Evolutionary conservation across 2,113 vertebrate species (phyloP), one percentile per base, ranked within the genome.

Genomic region (Raja brachyura): DNA sequence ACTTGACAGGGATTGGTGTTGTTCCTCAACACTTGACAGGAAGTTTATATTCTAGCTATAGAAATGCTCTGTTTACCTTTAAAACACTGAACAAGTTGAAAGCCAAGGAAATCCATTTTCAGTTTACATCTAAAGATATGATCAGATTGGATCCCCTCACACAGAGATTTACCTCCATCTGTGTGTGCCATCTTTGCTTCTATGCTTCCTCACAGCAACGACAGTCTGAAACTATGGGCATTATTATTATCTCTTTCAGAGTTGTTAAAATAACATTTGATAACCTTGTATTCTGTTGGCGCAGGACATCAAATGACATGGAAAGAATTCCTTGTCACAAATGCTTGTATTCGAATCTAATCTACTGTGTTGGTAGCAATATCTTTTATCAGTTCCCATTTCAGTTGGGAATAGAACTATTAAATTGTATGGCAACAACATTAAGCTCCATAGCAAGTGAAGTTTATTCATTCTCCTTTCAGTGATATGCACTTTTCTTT

Each of bases 401-500:
- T 90, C 86, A 90, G n/a, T 63, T 90, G 86, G n/a, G 56, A 90
- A 90, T 90, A 68, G 33, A 66, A 33, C 61, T 14, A 90, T 90
- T 90, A 90, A 33, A 90, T 90, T 68, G 61, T 90, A 63, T 66
- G 86, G 86, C 86, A 90, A 90, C 31, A 90, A 90, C 61, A 90
- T 68, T 90, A 39, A 66, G 86, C 86, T 90, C 86, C 61, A 31
- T 90, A 63, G 61, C 61, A 88, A 59, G 28, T n/a, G 68, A 9
- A 1, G 2, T 18, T 68, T 88, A 66, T 33, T 68, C 61, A 18
- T 39, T 39, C 33, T 59, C n/a, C 79, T 83, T 59, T 31, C 61
- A 68, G n/a, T 90, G 86, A 20, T 31, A 7, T 33, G 18, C 61
- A 90, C n/a, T 2, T 90, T 83, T 25, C 48, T 56, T 56, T 28